These are phyloP conservation scores for Pogonus chalceus DNA, from an alignment of 1,140 invertebrate genomes.

Conservation along the genomic window DNA sequence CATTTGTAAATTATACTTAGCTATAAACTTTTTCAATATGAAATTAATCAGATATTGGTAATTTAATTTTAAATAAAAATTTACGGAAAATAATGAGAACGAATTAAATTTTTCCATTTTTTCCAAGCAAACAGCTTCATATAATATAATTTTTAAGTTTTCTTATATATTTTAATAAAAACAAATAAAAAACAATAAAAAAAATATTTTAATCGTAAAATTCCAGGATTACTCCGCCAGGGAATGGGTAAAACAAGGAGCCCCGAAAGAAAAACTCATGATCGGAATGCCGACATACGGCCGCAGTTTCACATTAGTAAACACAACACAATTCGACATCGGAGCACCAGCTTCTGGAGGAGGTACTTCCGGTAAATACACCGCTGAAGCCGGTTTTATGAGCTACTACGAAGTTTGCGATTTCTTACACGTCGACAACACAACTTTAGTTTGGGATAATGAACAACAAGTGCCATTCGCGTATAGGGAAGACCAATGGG, in stretches of 20 bases:
- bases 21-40: too few species aligned
- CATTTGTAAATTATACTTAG: too few species aligned
- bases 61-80: neutral
- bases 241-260: conserved; percentile 89
- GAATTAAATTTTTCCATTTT: neutral
- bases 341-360: conserved; percentile 82
- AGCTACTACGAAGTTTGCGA: conserved; percentile 94
- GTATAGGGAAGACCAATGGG: conserved; percentile 85
- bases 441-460: conserved; percentile 91
- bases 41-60: neutral
- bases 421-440: conserved; percentile 82
- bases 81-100: neutral
- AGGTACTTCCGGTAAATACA: conserved; percentile 73
- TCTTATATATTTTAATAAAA: too few species aligned
- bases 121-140: neutral
- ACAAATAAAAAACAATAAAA: too few species aligned
- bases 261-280: conserved; percentile 89
- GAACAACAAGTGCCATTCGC: conserved; percentile 93
- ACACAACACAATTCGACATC: conserved; percentile 81
- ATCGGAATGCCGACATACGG: conserved; percentile 95
- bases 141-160: neutral
- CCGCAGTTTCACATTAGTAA: conserved; percentile 84
- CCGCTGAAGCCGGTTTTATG: conserved; percentile 80
- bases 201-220: neutral
- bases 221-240: conserved; percentile 76